Evolutionary conservation across 2,113 vertebrate genomes (phyloP).

Genomic region (Orientallactaga bullata): DNA sequence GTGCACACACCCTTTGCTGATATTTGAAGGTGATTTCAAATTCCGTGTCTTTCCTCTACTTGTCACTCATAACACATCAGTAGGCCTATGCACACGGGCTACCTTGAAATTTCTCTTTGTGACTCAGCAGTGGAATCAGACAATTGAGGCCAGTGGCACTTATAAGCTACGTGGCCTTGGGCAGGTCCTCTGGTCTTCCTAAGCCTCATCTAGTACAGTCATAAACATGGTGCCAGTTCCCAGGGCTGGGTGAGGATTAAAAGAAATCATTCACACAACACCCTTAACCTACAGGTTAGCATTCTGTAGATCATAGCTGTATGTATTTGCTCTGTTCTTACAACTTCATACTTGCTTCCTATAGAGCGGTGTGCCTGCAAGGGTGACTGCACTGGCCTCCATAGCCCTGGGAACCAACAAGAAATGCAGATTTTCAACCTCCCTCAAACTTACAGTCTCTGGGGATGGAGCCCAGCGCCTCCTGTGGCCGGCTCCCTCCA

Average conservation of each 20-base stretch:
- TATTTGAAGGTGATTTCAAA: not conserved
- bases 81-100: not conserved
- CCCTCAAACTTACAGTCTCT: not conserved
- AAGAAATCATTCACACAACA: constrained; percentile 69
- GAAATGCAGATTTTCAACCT: not conserved
- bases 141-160: not conserved
- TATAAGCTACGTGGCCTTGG: constrained; percentile 41
- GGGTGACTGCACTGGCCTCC: not conserved
- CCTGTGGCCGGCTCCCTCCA: not conserved
- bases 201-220: constrained; percentile 54
- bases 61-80: not conserved
- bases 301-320: constrained; percentile 40
- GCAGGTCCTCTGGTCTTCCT: constrained; percentile 1
- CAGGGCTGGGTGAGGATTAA: constrained; percentile 63
- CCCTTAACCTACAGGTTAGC: constrained; percentile 58
- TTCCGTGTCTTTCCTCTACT: constrained; percentile 12
- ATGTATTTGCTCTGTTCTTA: constrained; percentile 21
- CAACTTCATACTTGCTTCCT: not conserved
- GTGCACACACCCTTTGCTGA: not conserved
- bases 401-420: not conserved
- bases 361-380: not conserved
- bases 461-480: not conserved
- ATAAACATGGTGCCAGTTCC: constrained; percentile 38
- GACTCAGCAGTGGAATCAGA: not conserved
- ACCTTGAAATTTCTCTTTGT: not conserved